A percentile compares a stretch with the other conserved stretches of the same genome.
Evolutionary conservation across 1,140 invertebrate species (phyloP).

Genomic region (Mycetomoellerius zeteki): DNA sequence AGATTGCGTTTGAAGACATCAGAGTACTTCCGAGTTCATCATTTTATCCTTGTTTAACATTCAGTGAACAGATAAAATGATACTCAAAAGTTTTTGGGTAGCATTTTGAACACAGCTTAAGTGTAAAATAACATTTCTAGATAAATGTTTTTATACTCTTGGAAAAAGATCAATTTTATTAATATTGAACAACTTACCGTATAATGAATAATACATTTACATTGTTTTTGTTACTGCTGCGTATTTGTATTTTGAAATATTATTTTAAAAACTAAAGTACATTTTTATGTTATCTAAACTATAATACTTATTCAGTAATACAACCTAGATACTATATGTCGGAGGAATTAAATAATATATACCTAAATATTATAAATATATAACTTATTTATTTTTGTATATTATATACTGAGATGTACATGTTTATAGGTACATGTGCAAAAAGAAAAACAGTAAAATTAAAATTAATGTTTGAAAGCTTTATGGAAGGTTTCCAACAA

Average conservation of each 20-base stretch:
- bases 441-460: neutral
- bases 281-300: conserved; percentile 1
- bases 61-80: no score
- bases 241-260: neutral
- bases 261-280: neutral
- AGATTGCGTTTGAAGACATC: no score
- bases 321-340: neutral
- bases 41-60: no score
- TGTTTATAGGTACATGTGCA: neutral
- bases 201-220: neutral
- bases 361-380: neutral
- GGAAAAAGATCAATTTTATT: no score
- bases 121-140: no score
- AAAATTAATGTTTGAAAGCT: neutral
- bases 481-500: no score
- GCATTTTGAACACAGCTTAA: no score
- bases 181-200: neutral
- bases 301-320: no score
- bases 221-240: neutral
- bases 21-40: no score
- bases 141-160: no score
- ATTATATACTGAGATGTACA: neutral
- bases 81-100: no score
- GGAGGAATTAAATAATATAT: neutral
- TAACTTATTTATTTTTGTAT: neutral